Percentiles rank a stretch among this genome's conserved stretches.
Evolutionary conservation across 1,140 invertebrate species (phyloP).

Genomic region (Bombyx mandarina): DNA sequence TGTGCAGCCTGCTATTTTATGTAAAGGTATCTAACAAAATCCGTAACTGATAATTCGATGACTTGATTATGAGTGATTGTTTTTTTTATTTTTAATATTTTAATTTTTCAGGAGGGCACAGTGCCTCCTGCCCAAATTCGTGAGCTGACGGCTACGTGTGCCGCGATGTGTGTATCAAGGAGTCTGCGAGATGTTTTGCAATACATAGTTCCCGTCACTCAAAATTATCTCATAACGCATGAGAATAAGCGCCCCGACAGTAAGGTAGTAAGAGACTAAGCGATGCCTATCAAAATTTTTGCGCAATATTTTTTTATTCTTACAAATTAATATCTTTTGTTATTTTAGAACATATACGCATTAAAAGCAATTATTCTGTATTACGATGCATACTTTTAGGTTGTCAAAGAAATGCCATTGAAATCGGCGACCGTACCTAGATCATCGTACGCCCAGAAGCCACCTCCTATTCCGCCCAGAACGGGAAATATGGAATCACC

Average conservation of each 20-base stretch:
- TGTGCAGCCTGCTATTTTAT: slow-evolving; percentile 88
- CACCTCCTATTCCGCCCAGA: slow-evolving; percentile 50
- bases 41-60: too few species aligned
- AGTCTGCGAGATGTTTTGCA: slow-evolving; percentile 53
- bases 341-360: too few species aligned
- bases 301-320: neutral
- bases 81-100: slow-evolving; percentile 9
- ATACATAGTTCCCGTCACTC: slow-evolving; percentile 52
- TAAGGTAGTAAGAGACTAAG: slow-evolving; percentile 21
- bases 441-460: slow-evolving; percentile 38
- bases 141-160: slow-evolving; percentile 45
- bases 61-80: too few species aligned
- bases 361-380: too few species aligned
- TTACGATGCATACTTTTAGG: slow-evolving; percentile 13
- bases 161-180: slow-evolving; percentile 46
- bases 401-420: slow-evolving; percentile 36
- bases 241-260: slow-evolving; percentile 31
- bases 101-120: slow-evolving; percentile 34
- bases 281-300: neutral
- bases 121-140: slow-evolving; percentile 35
- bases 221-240: slow-evolving; percentile 20
- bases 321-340: neutral
- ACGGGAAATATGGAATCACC: slow-evolving; percentile 29
- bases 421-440: slow-evolving; percentile 53
- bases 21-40: slow-evolving; percentile 76